These are phyloP conservation scores for Sternarchorhynchus goeldii DNA, from an alignment of 2,797 vertebrate genomes.

Conservation along the genomic window DNA sequence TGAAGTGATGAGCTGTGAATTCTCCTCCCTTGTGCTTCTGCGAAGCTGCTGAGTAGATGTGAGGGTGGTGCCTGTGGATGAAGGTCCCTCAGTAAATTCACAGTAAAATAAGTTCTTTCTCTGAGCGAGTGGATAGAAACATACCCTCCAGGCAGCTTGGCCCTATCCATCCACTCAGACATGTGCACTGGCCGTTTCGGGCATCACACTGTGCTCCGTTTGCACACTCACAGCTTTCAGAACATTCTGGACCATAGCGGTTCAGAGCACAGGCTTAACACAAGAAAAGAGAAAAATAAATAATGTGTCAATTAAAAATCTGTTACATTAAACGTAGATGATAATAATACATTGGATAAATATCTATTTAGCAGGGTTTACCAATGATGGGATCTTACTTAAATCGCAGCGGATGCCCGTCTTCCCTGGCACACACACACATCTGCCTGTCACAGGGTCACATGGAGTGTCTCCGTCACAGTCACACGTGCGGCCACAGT, in stretches of 20 bases:
- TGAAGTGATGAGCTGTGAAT: neutral
- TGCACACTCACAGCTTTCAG: constrained; percentile 73
- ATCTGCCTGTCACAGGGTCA: constrained; percentile 70
- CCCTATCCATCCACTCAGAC: constrained; percentile 69
- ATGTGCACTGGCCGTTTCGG: constrained; percentile 75
- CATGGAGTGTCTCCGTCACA: constrained; percentile 67
- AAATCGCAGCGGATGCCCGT: constrained; percentile 71
- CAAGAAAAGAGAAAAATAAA: neutral
- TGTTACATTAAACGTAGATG: neutral
- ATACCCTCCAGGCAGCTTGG: constrained; percentile 77
- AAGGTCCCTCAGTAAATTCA: neutral
- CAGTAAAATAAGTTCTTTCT: neutral
- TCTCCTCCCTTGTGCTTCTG: constrained; percentile 38
- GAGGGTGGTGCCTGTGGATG: constrained; percentile 43
- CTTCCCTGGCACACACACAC: constrained; percentile 78
- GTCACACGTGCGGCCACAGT: constrained; percentile 71
- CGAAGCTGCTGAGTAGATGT: constrained; percentile 32
- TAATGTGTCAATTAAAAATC: neutral
- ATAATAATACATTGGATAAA: neutral
- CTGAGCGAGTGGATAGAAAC: neutral
- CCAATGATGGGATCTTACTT: constrained; percentile 65
- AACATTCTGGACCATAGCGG: constrained; percentile 75
- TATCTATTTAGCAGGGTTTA: neutral
- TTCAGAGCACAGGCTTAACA: constrained; percentile 69
- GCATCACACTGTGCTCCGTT: constrained; percentile 70